Conservation (phyloP, 2,113 vertebrate genomes). For the Halcyon senegalensis region DNA sequence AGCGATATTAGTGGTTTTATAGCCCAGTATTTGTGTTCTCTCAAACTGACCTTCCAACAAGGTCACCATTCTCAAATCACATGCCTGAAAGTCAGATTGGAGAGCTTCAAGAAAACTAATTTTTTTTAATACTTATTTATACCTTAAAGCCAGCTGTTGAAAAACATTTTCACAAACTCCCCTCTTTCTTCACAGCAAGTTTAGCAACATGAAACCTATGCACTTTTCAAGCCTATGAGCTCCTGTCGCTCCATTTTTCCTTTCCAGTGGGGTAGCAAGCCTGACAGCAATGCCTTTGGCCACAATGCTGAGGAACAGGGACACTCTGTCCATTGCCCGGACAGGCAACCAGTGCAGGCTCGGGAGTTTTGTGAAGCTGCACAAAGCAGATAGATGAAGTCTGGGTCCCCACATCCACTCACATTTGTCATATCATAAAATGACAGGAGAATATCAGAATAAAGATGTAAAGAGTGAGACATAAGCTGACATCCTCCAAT, state of each 20-base stretch:
- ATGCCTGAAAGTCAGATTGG: background rate
- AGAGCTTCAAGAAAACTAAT: background rate
- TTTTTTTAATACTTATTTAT: background rate
- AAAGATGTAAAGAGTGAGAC: background rate
- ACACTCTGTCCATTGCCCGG: background rate
- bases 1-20: background rate
- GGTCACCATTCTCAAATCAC: background rate
- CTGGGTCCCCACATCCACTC: background rate
- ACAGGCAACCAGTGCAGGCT: background rate
- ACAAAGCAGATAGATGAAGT: background rate
- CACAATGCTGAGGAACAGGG: background rate
- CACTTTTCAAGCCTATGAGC: background rate
- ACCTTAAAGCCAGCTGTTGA: background rate
- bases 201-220: background rate
- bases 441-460: background rate
- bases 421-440: background rate
- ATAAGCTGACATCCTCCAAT: background rate
- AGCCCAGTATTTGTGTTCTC: background rate
- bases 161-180: background rate
- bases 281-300: background rate
- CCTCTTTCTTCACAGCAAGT: background rate
- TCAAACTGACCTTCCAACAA: background rate
- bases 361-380: background rate
- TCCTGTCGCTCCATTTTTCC: background rate
- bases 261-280: background rate